Percentiles rank a stretch among this genome's conserved stretches.
Conservation (phyloP, 1,140 invertebrate species). For the Drosophila athabasca region DNA sequence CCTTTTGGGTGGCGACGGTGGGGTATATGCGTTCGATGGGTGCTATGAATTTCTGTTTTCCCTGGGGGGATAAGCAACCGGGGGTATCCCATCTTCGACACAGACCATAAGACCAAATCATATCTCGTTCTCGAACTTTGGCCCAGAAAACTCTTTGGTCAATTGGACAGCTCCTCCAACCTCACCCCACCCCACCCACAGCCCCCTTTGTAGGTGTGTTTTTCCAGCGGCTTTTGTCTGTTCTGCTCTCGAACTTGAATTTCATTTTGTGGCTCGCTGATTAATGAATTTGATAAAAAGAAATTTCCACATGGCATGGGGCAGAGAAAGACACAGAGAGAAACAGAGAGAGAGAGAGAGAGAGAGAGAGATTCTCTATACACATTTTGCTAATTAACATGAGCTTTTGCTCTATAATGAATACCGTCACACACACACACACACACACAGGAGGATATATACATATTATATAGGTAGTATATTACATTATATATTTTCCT, state of each 20-base stretch:
- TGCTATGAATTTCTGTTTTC: too few species aligned
- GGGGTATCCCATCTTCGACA: background rate
- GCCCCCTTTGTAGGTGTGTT: conserved; percentile 54
- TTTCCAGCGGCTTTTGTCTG: conserved; percentile 7
- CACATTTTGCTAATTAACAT: conserved; percentile 72
- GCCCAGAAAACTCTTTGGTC: conserved; percentile 51
- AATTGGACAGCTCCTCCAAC: conserved; percentile 25
- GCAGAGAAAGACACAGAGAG: too few species aligned
- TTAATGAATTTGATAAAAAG: conserved; percentile 76
- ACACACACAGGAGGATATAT: too few species aligned
- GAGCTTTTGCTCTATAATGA: conserved; percentile 30
- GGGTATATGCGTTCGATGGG: background rate
- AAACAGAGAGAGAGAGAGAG: too few species aligned
- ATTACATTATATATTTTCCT: background rate
- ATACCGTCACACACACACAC: background rate
- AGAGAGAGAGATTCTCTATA: conserved; percentile 21
- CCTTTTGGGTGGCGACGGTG: background rate
- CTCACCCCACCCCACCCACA: background rate
- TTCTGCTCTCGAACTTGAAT: conserved; percentile 30
- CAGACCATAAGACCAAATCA: too few species aligned
- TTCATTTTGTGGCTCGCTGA: conserved; percentile 58
- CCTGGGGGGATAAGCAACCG: too few species aligned
- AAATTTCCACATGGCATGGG: conserved; percentile 38
- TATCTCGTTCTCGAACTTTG: background rate
- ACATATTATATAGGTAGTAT: background rate